A percentile compares a stretch with the other conserved stretches of the same genome.
Conservation (phyloP, 2,113 vertebrate species). For the Zosterops hypoxanthus region DNA sequence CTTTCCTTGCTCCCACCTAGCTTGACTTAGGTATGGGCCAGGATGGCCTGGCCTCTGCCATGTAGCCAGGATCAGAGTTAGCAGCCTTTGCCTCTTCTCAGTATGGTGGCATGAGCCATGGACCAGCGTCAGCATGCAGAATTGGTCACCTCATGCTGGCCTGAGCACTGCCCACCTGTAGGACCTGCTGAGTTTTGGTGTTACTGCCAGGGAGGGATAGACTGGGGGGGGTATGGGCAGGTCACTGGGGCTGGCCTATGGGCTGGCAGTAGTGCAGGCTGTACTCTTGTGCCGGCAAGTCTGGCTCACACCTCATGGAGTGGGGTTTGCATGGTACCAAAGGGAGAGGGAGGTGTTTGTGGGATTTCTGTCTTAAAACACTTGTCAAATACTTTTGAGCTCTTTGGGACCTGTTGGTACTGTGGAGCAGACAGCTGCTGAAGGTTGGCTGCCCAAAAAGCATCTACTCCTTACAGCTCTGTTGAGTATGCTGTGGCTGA, state of each 20-base stretch:
- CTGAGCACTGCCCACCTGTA: not conserved
- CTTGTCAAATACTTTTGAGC: not conserved
- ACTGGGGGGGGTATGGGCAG: fast-evolving
- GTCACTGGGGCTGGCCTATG: not conserved
- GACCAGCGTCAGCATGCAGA: not conserved
- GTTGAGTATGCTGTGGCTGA: fast-evolving
- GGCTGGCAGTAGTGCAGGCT: not conserved
- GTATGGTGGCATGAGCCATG: not conserved
- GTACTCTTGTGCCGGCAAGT: fast-evolving
- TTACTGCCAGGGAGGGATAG: fast-evolving
- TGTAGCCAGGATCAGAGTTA: not conserved
- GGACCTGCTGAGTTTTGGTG: not conserved
- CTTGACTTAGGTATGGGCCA: not conserved
- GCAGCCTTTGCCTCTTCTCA: not conserved
- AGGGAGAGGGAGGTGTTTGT: not conserved
- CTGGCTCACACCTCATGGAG: not conserved
- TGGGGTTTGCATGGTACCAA: fast-evolving
- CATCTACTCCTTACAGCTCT: not conserved
- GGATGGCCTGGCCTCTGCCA: not conserved
- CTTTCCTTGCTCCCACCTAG: not conserved
- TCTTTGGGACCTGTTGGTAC: not conserved
- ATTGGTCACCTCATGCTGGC: not conserved
- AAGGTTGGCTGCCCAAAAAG: not conserved
- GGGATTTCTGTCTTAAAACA: not conserved
- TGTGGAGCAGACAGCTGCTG: not conserved